Evolutionary conservation across 2,888 invertebrate genomes (phyloP), one percentile per base, ranked within the genome.

Genomic region (Altica lythri): DNA sequence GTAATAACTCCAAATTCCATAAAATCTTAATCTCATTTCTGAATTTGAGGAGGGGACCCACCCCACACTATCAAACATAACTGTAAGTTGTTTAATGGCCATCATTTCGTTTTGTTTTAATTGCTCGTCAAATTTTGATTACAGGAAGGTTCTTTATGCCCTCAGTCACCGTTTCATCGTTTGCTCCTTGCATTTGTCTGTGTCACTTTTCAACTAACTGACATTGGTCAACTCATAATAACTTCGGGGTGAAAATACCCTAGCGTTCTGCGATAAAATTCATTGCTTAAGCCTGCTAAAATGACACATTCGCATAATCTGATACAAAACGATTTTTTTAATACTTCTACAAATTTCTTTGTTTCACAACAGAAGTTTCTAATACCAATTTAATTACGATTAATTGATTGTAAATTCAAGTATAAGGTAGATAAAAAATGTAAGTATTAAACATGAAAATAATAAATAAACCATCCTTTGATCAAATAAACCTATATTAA

Each of bases 101-200:
- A 73, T 70, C 74, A 70, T 75, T 73, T 68, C 74, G 73, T 75
- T 75, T 75, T 75, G 75, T 73, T 75, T 76, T 75, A 76, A 76
- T 75, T 75, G 75, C 74, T 73, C 75, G 66, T 76, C 74, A 75
- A 76, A 76, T 72, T 76, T 76, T 76, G 74, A 75, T 76, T 75
- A 73, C 75, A 67, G 69, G 70, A 73, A 73, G 69, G 68, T 70
- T 68, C 70, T 72, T 74, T 73, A 72, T 72, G 67, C 64, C 63
- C 62, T 59, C 64, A 65, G 64, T 63, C 64, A n/a, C n/a, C n/a
- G n/a, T n/a, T n/a, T n/a, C n/a, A 65, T 67, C 67, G 63, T 67
- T 64, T 57, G 59, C 60, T 66, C 63, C 62, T 62, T 60, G 58
- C 59, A 59, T 63, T 62, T 62, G 57, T 59, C 60, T 55, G 35